Conservation (phyloP, 2,888 invertebrate species). For the Tanaodytes sp. region DNA sequence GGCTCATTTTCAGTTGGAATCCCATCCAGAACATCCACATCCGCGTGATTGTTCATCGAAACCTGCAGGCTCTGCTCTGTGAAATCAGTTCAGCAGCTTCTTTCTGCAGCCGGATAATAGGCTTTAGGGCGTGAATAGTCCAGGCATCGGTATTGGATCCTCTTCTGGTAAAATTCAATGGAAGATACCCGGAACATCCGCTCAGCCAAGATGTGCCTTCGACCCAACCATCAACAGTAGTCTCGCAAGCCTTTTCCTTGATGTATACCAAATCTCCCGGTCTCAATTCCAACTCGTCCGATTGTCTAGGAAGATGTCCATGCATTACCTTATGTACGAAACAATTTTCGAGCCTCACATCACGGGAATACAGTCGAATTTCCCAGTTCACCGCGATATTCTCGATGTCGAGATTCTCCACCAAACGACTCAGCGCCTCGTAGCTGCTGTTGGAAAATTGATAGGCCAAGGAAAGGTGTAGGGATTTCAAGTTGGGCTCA, state of each 20-base stretch:
- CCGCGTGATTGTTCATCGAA: constrained; percentile 61
- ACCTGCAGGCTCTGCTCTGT: constrained; percentile 60
- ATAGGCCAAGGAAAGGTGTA: constrained; percentile 91
- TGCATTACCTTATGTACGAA: constrained; percentile 87
- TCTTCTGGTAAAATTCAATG: constrained; percentile 86
- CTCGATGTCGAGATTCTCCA: constrained; percentile 78
- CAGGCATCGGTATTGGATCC: constrained; percentile 93
- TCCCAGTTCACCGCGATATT: constrained; percentile 83
- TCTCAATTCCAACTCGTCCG: constrained; percentile 88
- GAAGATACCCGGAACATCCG: constrained; percentile 85
- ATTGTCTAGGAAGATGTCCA: constrained; percentile 82
- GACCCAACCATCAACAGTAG: constrained; percentile 89
- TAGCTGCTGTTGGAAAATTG: constrained; percentile 85
- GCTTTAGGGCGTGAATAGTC: constrained; percentile 86
- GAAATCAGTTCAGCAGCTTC: constrained; percentile 60
- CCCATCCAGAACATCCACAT: constrained; percentile 64
- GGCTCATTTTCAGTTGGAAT: constrained; percentile 60
- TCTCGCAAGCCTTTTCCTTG: constrained; percentile 81
- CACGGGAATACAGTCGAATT: constrained; percentile 88
- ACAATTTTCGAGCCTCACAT: constrained; percentile 79
- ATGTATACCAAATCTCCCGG: constrained; percentile 91
- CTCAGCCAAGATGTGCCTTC: constrained; percentile 89
- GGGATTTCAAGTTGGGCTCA: constrained; percentile 87
- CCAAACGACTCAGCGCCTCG: constrained; percentile 81
- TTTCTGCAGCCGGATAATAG: constrained; percentile 64